Evolutionary conservation across 2,888 invertebrate species (phyloP), one percentile per base, ranked within the genome.

Genomic region (Tuberolachnus salignus): DNA sequence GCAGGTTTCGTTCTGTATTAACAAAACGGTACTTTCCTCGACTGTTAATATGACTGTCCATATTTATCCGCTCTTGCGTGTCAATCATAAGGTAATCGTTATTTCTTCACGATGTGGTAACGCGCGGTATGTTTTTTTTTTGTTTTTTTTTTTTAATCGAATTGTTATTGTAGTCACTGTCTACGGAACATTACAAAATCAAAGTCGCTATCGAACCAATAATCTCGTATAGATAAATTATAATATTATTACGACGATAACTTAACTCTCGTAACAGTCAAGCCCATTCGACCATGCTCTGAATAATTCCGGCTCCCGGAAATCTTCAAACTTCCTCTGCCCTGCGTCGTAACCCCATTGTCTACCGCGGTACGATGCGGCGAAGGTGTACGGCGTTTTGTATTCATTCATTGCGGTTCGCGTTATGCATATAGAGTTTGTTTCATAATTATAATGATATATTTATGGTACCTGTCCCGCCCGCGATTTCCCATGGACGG

Each of bases 261-360:
- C 44, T 44, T 26, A 34, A 34, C 34, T 34, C 34, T 34, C 34
- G 34, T n/a, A n/a, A 26, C 46, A 59, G 16, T 21, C 42, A 46
- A 59, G 14, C 14, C 26, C 71, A 59, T 59, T 71, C 46, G 71
- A 59, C 71, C 59, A 11, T 26, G 23, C 23, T 44, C 44, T n/a
- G 16, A 23, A 46, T 64, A 46, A 44, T 6, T 57, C 46, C 0
- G n/a, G 13, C 46, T 71, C 44, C 59, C 57, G 71, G 57, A 71
- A 59, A 71, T 71, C 57, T 55, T 21, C 55, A 6, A 4, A 70
- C 44, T 70, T 46, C n/a, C 44, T 23, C 11, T 3, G 23, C 71
- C 57, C 11, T 3, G 23, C 71, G 42, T 26, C 57, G 23, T 57
- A 57, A 57, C 23, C 71, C 71, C 46, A 57, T 59, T 59, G 71